Evolutionary conservation across 2,888 invertebrate genomes (phyloP), one percentile per base, ranked within the genome.

Genomic region (Lathronympha strigana): DNA sequence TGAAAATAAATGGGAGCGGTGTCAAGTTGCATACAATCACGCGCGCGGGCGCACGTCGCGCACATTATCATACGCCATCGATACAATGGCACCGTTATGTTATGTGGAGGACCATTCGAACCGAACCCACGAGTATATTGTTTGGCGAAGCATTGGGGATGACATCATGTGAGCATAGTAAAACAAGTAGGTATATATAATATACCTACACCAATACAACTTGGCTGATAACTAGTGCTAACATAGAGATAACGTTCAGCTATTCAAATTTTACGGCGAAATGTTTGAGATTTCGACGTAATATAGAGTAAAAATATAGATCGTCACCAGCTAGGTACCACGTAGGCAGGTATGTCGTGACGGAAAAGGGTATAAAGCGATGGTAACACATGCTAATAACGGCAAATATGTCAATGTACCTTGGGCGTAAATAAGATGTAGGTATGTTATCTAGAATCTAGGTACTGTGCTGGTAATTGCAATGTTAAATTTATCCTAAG

Each of bases 21-120:
- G 38, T 62, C 25, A 40, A 60, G 31, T 60, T 58, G 57, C 82
- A 81, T 83, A 78, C 75, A 76, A 66, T 76, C 78, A 79, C 80
- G 81, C 71, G 72, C 74, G 67, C 67, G 75, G 75, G 75, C 77
- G 63, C 81, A 81, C 79, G 79, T 78, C 73, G 72, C 66, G 47
- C 19, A 45, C 28, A 51, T 63, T 63, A 58, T 51, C 58, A 57
- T 57, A 63, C 58, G 36, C 64, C 51, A 60, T 53, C 47, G 54
- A 38, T 53, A 66, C 66, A 66, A 66, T 66, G 54, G 50, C 21
- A 61, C 66, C 66, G 66, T 66, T 66, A 66, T 60, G 53, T 51
- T 57, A 57, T 58, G 45, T 53, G 64, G 58, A 60, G 58, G 64
- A 60, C 51, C 45, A 64, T 64, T 60, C 64, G 45, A 51, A 55